phyloP scores from a whole-genome alignment of 2,113 vertebrate genomes.

The Sisor rabdophorus region DNA sequence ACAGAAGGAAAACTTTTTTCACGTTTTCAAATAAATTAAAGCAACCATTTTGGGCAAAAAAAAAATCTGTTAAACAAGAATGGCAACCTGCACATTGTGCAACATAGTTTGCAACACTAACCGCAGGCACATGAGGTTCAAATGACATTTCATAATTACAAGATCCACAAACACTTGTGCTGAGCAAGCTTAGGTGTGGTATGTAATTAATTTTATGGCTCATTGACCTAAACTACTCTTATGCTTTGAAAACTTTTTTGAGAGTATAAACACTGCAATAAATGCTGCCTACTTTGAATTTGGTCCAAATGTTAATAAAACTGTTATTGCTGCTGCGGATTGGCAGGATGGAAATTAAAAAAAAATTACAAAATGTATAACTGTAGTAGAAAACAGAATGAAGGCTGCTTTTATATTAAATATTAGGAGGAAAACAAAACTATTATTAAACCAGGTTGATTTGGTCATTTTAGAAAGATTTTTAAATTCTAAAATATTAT shows the following conservation, averaged over 20 bases:
- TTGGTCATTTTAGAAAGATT: too few species aligned
- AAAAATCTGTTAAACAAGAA: conserved; percentile 28
- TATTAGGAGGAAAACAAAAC: not conserved
- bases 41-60: not conserved
- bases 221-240: conserved; percentile 57
- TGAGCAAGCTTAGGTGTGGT: conserved; percentile 59
- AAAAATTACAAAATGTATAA: conserved; percentile 18
- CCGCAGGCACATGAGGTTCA: conserved; percentile 27
- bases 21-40: not conserved
- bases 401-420: not conserved
- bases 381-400: not conserved
- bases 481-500: too few species aligned
- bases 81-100: not conserved
- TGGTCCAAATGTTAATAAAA: not conserved
- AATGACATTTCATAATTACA: conserved; percentile 37
- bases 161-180: conserved; percentile 54
- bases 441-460: too few species aligned
- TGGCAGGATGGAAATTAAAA: not conserved
- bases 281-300: conserved; percentile 24
- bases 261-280: conserved; percentile 47
- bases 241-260: conserved; percentile 45
- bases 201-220: conserved; percentile 70
- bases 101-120: conserved; percentile 34
- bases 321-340: not conserved
- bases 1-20: too few species aligned